phyloP scores from a whole-genome alignment of 2,797 vertebrate species.

The Pangasius sanitwongsei region DNA sequence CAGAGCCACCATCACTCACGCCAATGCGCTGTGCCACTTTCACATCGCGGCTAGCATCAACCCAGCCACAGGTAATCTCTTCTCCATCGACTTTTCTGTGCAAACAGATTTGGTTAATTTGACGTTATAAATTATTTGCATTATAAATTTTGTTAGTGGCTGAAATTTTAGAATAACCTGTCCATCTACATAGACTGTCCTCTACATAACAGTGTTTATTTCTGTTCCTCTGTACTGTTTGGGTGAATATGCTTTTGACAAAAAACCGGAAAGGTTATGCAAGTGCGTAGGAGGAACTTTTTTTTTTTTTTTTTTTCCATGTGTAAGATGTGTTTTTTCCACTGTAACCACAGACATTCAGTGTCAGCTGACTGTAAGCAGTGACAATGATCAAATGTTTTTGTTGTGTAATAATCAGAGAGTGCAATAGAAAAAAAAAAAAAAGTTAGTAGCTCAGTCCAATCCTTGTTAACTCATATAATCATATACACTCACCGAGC shows the following conservation, averaged over 20 bases:
- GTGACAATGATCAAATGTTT: not conserved
- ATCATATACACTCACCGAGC: not conserved
- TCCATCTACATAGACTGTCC: not conserved
- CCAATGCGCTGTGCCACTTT: slow-evolving; percentile 96
- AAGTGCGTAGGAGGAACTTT: slow-evolving; percentile 8
- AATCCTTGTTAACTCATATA: not conserved
- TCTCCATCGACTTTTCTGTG: not conserved
- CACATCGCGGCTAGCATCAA: slow-evolving; percentile 99
- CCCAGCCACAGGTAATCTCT: slow-evolving; percentile 88
- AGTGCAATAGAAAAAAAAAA: not conserved
- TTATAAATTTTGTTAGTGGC: not conserved
- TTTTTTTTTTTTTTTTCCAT: not conserved
- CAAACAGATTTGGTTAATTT: not conserved
- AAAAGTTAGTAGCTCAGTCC: not conserved
- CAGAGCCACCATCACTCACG: slow-evolving; percentile 77
- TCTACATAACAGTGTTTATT: not conserved
- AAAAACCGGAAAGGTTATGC: not conserved
- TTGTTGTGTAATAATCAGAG: not conserved
- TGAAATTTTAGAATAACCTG: not conserved
- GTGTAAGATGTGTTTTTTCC: slow-evolving; percentile 2
- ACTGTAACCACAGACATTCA: slow-evolving; percentile 5
- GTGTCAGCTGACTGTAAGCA: not conserved
- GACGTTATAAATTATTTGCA: not conserved
- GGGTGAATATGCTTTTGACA: not conserved
- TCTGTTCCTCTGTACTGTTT: not conserved